Base-by-base conservation (phyloP, 2,888 invertebrate species). In the Rhabditophanes sp. region DNA sequence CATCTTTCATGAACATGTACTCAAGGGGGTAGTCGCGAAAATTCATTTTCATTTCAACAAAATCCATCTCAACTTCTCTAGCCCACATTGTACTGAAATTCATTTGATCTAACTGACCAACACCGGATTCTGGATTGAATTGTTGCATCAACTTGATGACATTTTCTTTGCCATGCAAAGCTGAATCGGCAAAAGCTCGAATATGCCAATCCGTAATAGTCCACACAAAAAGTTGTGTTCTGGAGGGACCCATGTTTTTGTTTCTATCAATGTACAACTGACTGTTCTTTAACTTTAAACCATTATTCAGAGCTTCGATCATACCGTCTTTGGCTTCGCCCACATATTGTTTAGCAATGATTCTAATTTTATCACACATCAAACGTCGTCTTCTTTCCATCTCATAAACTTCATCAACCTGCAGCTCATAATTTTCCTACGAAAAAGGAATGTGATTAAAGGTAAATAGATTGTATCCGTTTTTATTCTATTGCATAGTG, bases 11-110 rank as follows among this genome's bases (percentile, higher is more conserved):
- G 14, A 35, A 32, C 39, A 34, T 27, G 29, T 88, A 75, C 1
- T 87, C 83, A 65, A 87, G 85, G 0, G 88, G 87, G 68, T 88
- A 93, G 71, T 96, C 93, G 4, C 93, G 73, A 44, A 96, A 71
- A 58, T 80, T 76, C 51, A 87, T 76, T 58, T 79, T 80, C 81
- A 87, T 85, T 56, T 79, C 78, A 12, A 76, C 75, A 50, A 82
- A 80, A 44, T 78, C 77, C 32, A 82, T 74, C 46, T 78, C 77
- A 15, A 93, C 76, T 30, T 77, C 76, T 6, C 93, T 76, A 53
- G 85, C 84, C 90, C 90, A 96, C 15, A 90, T 71, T 0, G 85
- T 87, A 2, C 54, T 50, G 26, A 57, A 58, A 8, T 47, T 44
- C 23, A 50, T 40, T 11, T 23, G 30, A 2, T 34, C 35, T 2